Percentiles rank a stretch among this genome's conserved stretches.
These are phyloP conservation scores for Tonatia bakeri DNA, from an alignment of 2,113 vertebrate genomes.

Conservation along the genomic window DNA sequence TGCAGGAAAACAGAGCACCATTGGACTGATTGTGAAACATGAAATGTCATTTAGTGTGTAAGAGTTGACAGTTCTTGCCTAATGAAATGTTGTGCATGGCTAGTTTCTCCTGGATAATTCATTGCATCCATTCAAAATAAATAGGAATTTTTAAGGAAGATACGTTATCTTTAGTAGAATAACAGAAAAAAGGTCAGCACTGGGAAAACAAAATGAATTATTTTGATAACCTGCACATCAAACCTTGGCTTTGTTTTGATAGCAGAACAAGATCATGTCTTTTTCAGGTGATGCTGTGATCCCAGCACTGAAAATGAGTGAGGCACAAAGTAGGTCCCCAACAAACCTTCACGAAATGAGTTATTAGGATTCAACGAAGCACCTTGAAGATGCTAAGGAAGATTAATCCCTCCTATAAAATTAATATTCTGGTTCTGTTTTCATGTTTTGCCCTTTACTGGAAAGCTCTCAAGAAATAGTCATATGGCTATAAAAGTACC, in stretches of 20 bases:
- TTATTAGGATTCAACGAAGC: background rate
- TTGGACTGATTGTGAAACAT: slow-evolving; percentile 32
- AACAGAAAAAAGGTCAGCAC: background rate
- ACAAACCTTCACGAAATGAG: background rate
- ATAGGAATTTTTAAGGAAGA: background rate
- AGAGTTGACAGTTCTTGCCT: background rate
- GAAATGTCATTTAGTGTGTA: background rate
- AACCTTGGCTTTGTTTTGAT: background rate
- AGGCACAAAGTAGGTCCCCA: background rate
- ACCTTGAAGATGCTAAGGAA: background rate
- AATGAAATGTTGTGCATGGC: slow-evolving; percentile 30
- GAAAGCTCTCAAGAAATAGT: background rate
- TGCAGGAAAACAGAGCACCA: background rate
- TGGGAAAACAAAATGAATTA: background rate
- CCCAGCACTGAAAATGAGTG: background rate
- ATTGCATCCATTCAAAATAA: slow-evolving; percentile 15
- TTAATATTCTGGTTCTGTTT: background rate
- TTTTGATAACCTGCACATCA: background rate
- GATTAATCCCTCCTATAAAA: background rate
- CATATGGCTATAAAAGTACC: background rate
- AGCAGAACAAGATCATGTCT: background rate
- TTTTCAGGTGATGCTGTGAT: background rate
- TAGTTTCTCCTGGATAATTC: background rate
- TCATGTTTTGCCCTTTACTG: background rate
- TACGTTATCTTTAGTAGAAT: background rate